Base-by-base conservation (phyloP, 2,797 vertebrate genomes). In the Thalassophryne amazonica region DNA sequence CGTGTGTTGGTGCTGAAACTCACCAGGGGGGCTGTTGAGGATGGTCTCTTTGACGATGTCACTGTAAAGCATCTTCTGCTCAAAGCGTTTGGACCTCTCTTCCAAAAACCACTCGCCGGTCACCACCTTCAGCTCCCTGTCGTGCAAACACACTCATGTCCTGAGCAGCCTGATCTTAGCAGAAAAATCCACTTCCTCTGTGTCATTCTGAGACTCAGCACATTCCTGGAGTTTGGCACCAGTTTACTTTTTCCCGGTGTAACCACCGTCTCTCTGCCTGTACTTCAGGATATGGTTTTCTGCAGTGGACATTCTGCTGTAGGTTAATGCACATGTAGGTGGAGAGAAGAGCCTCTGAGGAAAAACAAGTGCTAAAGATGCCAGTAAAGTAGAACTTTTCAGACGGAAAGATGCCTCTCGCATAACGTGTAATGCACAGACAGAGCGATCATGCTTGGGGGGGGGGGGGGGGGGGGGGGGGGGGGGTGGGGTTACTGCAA, bases 101-200 rank as follows among this genome's bases (percentile, higher is more conserved):
- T 98, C 96, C 59, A 95, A 87, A 86, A 99, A 99, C 97, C 97
- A 99, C 62, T 98, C 97, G 23, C 96, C 97, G 8, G 94, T 97
- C 57, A 93, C 91, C 80, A 94, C 91, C 64, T 89, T 93, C 69
- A 99, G 91, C 73, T 98, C 91, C 48, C 96, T 98, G 60, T n/a
- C 28, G 47, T 36, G 67, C 48, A 73, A 48, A 66, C 51, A 73
- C 31, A 67, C 10, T n/a, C n/a, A n/a, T n/a, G n/a, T n/a, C n/a
- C n/a, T n/a, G n/a, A n/a, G n/a, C n/a, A n/a, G n/a, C n/a, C n/a
- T n/a, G n/a, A n/a, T n/a, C n/a, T 38, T 4, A 13, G 18, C 19
- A 2, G 6, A 25, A 24, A 21, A 28, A 23, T 19, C 19, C 11
- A 27, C n/a, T n/a, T n/a, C n/a, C n/a, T n/a, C n/a, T n/a, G n/a